Conservation (phyloP, 2,888 invertebrate genomes). For the Trachelus troglodyta region DNA sequence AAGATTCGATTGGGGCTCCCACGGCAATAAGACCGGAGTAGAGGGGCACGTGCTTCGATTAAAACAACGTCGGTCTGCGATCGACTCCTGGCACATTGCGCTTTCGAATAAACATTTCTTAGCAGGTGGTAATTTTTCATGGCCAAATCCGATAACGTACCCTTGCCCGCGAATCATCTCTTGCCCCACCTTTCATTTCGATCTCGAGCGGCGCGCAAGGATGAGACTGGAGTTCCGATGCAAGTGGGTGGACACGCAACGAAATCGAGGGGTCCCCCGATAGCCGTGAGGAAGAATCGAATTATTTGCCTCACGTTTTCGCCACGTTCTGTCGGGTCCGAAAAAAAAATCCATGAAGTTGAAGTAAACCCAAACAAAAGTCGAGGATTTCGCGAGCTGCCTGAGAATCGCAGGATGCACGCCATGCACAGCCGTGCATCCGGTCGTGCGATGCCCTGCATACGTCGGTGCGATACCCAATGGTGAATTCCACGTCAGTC, state of each 20-base stretch:
- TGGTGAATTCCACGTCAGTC: neutral
- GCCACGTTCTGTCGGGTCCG: neutral
- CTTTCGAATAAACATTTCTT: neutral
- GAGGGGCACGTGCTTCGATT: slow-evolving; percentile 4
- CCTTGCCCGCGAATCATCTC: slow-evolving; percentile 2
- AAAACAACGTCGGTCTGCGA: neutral
- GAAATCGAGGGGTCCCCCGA: neutral
- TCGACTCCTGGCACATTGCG: neutral
- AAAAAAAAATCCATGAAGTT: neutral
- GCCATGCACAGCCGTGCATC: neutral
- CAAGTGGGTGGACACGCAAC: neutral
- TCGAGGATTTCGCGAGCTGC: neutral
- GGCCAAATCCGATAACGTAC: slow-evolving; percentile 3
- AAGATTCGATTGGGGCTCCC: neutral
- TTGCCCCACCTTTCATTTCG: neutral
- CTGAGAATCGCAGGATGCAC: neutral
- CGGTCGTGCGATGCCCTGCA: neutral
- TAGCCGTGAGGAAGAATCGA: slow-evolving; percentile 17
- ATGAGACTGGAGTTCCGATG: neutral
- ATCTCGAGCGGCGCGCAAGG: neutral
- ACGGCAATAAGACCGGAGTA: neutral
- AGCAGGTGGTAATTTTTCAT: slow-evolving; percentile 27
- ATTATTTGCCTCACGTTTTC: slow-evolving; percentile 21
- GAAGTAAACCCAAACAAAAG: neutral
- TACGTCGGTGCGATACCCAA: neutral